Evolutionary conservation across 2,797 vertebrate species (phyloP).

Genomic region (Hyperoplus immaculatus): DNA sequence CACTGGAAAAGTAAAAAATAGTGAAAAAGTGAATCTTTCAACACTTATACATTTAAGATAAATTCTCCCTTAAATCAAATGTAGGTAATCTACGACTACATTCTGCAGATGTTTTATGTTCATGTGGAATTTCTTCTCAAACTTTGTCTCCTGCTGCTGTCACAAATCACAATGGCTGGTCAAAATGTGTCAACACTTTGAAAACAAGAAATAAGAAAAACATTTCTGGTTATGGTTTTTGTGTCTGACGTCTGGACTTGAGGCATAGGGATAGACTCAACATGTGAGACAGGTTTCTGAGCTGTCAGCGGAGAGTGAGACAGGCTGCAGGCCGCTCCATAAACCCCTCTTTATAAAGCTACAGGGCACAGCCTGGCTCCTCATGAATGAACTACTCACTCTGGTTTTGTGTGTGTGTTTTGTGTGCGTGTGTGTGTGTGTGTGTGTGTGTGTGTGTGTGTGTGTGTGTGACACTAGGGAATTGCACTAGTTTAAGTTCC

Average conservation of each 20-base stretch:
- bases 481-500: constrained; percentile 30
- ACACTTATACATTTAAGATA: not conserved
- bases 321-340: constrained; percentile 66
- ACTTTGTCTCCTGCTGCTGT: constrained; percentile 9
- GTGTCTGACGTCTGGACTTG: constrained; percentile 21
- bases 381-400: constrained; percentile 79
- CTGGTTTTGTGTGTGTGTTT: constrained; percentile 38
- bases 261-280: constrained; percentile 40
- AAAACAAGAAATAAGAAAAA: not conserved
- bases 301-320: constrained; percentile 58
- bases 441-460: constrained; percentile 41
- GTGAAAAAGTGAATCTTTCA: not conserved
- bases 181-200: constrained; percentile 11
- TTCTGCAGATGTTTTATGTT: not conserved
- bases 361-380: constrained; percentile 64
- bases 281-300: constrained; percentile 44
- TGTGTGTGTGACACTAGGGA: constrained; percentile 33
- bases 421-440: constrained; percentile 13
- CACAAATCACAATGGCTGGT: constrained; percentile 18
- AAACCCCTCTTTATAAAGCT: constrained; percentile 80
- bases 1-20: not conserved
- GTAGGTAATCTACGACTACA: not conserved
- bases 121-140: not conserved
- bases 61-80: not conserved
- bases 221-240: constrained; percentile 19